These are phyloP conservation scores for Onychomys leucogaster DNA, from an alignment of 2,797 vertebrate species.

Conservation along the genomic window DNA sequence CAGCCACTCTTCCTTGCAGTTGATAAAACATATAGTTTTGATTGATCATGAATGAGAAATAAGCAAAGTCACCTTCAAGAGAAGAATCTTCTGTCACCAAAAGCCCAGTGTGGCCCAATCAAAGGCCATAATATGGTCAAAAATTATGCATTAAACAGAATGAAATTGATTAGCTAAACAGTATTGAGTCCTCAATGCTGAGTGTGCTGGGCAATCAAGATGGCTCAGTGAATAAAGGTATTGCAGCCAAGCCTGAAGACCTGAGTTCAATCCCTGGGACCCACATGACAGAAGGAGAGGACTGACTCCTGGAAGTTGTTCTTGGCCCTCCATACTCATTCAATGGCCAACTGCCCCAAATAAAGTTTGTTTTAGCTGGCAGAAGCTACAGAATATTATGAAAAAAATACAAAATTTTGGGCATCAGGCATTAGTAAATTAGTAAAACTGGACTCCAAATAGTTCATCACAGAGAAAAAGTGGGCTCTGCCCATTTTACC, in stretches of 20 bases:
- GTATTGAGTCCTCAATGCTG: background rate
- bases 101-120: background rate
- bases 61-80: conserved; percentile 22
- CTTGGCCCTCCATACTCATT: background rate
- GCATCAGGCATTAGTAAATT: background rate
- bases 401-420: background rate
- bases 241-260: background rate
- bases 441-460: conserved; percentile 1
- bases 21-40: background rate
- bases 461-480: background rate
- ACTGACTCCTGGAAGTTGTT: background rate
- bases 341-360: background rate
- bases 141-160: conserved; percentile 38
- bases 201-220: background rate
- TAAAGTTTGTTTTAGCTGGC: background rate
- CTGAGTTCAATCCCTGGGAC: background rate
- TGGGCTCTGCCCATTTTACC: background rate
- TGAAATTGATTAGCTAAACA: background rate
- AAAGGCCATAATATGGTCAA: conserved; percentile 1
- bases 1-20: background rate
- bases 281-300: background rate
- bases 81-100: background rate
- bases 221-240: background rate
- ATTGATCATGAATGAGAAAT: background rate
- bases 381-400: background rate